These are phyloP conservation scores for Microtus pennsylvanicus DNA, from an alignment of 2,113 vertebrate species.

Conservation along the genomic window DNA sequence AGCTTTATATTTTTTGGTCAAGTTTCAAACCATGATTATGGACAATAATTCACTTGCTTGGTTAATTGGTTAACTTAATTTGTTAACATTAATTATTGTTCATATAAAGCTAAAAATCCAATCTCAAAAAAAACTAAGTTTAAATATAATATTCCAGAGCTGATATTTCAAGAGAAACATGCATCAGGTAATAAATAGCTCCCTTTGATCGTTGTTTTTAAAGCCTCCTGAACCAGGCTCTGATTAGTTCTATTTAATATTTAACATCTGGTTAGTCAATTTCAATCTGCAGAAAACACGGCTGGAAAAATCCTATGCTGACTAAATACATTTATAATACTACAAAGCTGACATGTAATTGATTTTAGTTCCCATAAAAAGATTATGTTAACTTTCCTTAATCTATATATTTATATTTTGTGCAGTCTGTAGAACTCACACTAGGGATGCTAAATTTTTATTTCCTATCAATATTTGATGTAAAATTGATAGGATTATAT, in stretches of 20 bases:
- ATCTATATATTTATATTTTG: conserved; percentile 88
- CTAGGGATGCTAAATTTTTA: conserved; percentile 87
- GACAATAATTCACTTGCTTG: conserved; percentile 62
- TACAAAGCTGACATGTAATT: conserved; percentile 90
- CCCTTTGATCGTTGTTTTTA: conserved; percentile 90
- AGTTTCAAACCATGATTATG: conserved; percentile 47
- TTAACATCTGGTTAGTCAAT: conserved; percentile 92
- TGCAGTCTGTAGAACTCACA: conserved; percentile 87
- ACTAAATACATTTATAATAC: conserved; percentile 92
- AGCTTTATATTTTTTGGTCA: conserved; percentile 61
- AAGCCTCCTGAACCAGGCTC: conserved; percentile 89
- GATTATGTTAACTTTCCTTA: conserved; percentile 91
- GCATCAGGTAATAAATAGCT: conserved; percentile 90
- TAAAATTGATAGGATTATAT: conserved; percentile 88
- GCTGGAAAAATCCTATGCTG: conserved; percentile 89
- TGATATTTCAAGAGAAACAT: conserved; percentile 86
- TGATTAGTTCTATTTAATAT: conserved; percentile 93
- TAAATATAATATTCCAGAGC: conserved; percentile 86
- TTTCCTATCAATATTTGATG: conserved; percentile 89
- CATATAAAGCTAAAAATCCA: conserved; percentile 82
- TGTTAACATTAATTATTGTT: conserved; percentile 79
- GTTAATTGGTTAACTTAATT: conserved; percentile 71
- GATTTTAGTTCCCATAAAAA: conserved; percentile 91
- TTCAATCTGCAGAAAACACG: conserved; percentile 87
- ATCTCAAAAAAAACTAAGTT: conserved; percentile 80